phyloP scores from a whole-genome alignment of 1,140 invertebrate species.

The Drosophila fuyamai region DNA sequence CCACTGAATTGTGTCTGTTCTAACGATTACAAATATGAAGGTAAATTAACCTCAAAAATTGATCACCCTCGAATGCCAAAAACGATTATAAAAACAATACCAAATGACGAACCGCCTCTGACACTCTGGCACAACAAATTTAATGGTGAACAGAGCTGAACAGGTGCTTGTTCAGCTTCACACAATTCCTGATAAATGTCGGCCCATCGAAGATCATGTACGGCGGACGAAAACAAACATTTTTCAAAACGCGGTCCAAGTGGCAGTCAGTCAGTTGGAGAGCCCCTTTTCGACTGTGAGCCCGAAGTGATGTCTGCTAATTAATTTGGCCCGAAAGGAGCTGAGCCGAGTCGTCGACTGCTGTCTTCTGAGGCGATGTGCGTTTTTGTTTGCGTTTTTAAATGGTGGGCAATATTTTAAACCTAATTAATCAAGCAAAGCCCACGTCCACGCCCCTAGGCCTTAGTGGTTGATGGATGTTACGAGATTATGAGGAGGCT shows the following conservation, averaged over 20 bases:
- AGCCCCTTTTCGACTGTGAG: slow-evolving; percentile 9
- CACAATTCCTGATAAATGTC: slow-evolving; percentile 76
- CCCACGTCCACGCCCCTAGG: slow-evolving; percentile 29
- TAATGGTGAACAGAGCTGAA: slow-evolving; percentile 62
- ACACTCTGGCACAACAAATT: slow-evolving; percentile 18
- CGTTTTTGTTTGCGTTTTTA: slow-evolving; percentile 55
- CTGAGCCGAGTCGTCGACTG: slow-evolving; percentile 16
- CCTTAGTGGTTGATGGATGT: slow-evolving; percentile 60
- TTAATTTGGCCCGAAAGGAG: slow-evolving; percentile 67
- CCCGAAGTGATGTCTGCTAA: slow-evolving; percentile 68
- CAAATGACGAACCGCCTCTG: slow-evolving; percentile 54
- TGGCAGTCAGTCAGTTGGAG: slow-evolving; percentile 34
- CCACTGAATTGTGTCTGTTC: slow-evolving; percentile 18
- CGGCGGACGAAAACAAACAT: slow-evolving; percentile 65
- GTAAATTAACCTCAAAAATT: slow-evolving; percentile 22
- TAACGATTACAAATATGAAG: slow-evolving; percentile 63
- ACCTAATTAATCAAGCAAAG: slow-evolving; percentile 76
- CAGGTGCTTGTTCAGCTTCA: slow-evolving; percentile 67
- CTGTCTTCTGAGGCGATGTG: slow-evolving; percentile 29
- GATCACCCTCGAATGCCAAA: slow-evolving; percentile 31
- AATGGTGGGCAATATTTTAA: slow-evolving; percentile 79
- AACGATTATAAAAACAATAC: slow-evolving; percentile 48
- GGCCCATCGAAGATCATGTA: slow-evolving; percentile 15
- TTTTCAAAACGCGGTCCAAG: slow-evolving; percentile 59
- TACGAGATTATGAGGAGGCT: slow-evolving; percentile 18